Conservation (phyloP, 2,888 invertebrate species). For the Idaea straminata region DNA sequence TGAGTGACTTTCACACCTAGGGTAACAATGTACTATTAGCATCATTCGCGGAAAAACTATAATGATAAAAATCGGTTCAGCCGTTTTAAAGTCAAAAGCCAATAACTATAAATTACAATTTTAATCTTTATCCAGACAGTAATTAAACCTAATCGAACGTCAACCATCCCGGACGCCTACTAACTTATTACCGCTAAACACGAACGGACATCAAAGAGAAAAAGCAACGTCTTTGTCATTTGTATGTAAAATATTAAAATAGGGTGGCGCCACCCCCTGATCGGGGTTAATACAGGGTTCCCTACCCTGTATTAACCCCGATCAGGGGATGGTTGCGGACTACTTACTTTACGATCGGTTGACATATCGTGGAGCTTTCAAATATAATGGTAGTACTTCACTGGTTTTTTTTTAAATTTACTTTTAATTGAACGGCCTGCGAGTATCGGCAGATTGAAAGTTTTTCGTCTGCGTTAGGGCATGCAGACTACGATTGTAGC, state of each 20-base stretch:
- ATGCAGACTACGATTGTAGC: not conserved
- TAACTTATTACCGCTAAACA: conserved; percentile 65
- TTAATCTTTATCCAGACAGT: not conserved
- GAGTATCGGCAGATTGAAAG: not conserved
- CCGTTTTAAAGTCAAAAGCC: no score
- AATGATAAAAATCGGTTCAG: no score
- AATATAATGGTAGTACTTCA: no score
- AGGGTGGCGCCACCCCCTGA: conserved; percentile 61
- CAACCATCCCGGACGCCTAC: conserved; percentile 44
- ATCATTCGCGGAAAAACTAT: no score
- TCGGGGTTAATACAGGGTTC: conserved; percentile 67
- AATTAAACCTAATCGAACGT: not conserved
- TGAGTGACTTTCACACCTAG: no score
- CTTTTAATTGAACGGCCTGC: not conserved
- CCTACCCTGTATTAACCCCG: no score
- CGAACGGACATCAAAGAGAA: conserved; percentile 74
- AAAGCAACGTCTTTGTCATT: conserved; percentile 62
- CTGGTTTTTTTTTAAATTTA: no score
- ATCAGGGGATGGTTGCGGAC: conserved; percentile 47
- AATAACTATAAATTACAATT: no score
- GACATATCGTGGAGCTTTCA: not conserved
- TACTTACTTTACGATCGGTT: not conserved
- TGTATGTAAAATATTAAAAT: conserved; percentile 71
- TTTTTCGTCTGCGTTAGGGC: not conserved
- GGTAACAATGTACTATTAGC: no score